phyloP scores from a whole-genome alignment of 2,113 vertebrate genomes.

The Empidonax alnorum region DNA sequence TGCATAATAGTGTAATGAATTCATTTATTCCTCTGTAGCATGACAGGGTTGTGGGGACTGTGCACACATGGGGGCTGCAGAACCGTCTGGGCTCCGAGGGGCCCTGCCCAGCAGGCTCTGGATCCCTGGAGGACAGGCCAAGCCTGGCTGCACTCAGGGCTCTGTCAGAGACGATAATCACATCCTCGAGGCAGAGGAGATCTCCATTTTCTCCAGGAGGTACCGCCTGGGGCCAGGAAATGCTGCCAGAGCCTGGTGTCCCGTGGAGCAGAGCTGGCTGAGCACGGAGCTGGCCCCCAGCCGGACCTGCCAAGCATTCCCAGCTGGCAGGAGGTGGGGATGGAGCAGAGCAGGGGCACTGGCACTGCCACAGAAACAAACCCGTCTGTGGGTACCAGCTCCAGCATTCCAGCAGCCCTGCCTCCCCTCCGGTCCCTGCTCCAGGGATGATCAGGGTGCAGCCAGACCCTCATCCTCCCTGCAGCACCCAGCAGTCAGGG shows the following conservation, averaged over 20 bases:
- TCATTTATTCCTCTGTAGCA: neutral
- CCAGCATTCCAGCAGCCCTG: neutral
- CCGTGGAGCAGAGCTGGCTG: neutral
- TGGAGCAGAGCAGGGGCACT: neutral
- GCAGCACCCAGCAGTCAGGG: rapidly evolving
- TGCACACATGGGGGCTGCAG: neutral
- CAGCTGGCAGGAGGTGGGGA: rapidly evolving
- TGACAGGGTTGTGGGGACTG: neutral
- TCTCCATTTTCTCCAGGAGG: neutral
- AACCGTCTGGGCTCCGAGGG: neutral
- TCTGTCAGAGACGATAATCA: neutral
- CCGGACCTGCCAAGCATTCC: neutral
- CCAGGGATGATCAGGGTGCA: rapidly evolving
- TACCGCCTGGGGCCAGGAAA: rapidly evolving
- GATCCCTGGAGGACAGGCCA: neutral
- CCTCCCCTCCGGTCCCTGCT: neutral
- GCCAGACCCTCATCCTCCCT: rapidly evolving
- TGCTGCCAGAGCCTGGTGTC: neutral
- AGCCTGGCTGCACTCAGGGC: neutral
- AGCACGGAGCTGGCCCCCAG: neutral
- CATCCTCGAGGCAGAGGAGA: neutral
- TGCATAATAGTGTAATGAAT: conserved; percentile 20
- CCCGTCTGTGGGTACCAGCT: neutral
- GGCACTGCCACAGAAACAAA: neutral
- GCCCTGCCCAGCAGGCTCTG: neutral